These are phyloP conservation scores for Eunapius fragilis DNA, from an alignment of 37 sponge, comb jelly and placozoan species.

Conservation along the genomic window DNA sequence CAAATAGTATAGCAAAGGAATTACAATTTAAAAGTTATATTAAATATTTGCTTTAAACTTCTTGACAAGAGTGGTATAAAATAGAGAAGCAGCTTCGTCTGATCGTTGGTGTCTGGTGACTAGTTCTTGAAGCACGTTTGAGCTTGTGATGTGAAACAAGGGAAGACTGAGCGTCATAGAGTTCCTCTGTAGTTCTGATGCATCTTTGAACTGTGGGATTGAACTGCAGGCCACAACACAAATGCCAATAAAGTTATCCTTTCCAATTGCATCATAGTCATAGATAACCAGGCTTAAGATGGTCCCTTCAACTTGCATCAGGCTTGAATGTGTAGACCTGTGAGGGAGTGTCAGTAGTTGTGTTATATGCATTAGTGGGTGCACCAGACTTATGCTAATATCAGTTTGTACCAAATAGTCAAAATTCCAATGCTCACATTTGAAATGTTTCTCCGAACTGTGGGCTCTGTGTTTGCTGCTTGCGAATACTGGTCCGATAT, in stretches of 20 bases:
- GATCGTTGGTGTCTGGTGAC: background rate
- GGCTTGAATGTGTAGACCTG: background rate
- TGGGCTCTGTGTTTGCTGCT: conserved; percentile 45
- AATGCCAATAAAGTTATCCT: conserved; percentile 60
- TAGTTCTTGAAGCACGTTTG: background rate
- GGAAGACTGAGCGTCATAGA: background rate
- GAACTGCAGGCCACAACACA: conserved; percentile 43
- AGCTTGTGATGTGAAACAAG: background rate
- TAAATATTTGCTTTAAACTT: background rate
- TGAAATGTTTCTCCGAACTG: conserved; percentile 35
- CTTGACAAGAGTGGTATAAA: background rate
- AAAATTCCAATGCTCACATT: conserved; percentile 32
- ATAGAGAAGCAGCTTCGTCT: background rate
- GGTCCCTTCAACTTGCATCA: conserved; percentile 34
- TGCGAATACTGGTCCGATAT: conserved; percentile 27
- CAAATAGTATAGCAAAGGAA: too few species aligned
- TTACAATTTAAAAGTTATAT: too few species aligned
- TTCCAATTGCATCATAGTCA: conserved; percentile 52
- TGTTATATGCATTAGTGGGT: background rate
- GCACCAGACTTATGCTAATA: background rate
- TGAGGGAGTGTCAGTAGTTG: background rate
- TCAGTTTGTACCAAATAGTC: too few species aligned
- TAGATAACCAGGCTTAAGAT: conserved; percentile 43
- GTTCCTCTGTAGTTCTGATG: background rate
- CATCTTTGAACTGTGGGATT: conserved; percentile 27